Percentiles rank a stretch among this genome's conserved stretches.
These are phyloP conservation scores for Hapalemur alaotrensis DNA, from an alignment of 2,797 vertebrate genomes.

Conservation along the genomic window DNA sequence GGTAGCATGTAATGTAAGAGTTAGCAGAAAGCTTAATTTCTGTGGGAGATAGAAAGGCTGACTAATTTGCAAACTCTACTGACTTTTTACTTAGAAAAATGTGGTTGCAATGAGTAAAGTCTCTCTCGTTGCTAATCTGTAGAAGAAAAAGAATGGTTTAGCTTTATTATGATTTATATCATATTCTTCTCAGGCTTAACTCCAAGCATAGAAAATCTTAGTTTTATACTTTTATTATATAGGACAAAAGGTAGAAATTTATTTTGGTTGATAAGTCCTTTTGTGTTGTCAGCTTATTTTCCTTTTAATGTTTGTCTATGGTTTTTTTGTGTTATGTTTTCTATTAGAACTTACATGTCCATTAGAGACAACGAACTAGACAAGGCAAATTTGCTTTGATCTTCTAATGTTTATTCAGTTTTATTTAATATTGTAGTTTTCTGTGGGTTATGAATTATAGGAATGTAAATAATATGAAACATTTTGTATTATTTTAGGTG, in stretches of 20 bases:
- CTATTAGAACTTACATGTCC: not conserved
- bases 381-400: conserved; percentile 7
- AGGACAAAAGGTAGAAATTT: not conserved
- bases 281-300: conserved; percentile 35
- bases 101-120: not conserved
- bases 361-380: not conserved
- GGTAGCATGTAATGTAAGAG: not conserved
- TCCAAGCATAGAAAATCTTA: not conserved
- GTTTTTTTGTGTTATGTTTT: not conserved
- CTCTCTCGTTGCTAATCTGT: not conserved
- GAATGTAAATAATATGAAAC: not conserved
- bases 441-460: conserved; percentile 16
- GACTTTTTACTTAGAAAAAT: not conserved
- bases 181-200: not conserved
- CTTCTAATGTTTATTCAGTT: not conserved
- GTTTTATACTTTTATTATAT: not conserved
- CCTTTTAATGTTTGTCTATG: not conserved
- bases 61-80: not conserved
- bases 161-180: not conserved
- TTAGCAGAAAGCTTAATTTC: not conserved
- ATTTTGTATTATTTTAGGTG: not conserved
- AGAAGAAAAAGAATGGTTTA: not conserved
- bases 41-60: not conserved
- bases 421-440: conserved; percentile 36
- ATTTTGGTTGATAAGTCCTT: not conserved